phyloP scores from a whole-genome alignment of 2,888 invertebrate species.

The Halictus quadricinctus region DNA sequence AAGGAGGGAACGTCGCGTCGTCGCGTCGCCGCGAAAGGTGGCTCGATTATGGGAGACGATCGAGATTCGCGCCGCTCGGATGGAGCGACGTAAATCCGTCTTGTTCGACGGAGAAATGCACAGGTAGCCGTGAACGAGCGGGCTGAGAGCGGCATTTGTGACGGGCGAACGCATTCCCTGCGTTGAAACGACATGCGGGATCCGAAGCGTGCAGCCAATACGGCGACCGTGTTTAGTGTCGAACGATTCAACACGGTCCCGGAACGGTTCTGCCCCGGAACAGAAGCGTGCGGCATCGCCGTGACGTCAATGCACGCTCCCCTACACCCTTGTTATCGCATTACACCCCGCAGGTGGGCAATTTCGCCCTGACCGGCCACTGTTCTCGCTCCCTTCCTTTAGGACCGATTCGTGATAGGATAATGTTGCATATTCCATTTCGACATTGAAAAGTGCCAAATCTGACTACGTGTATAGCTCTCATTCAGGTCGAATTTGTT shows the following conservation, averaged over 20 bases:
- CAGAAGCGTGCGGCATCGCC: slow-evolving; percentile 46
- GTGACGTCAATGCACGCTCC: slow-evolving; percentile 69
- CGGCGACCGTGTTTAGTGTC: slow-evolving; percentile 37
- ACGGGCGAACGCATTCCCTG: slow-evolving; percentile 38
- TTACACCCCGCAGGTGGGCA: slow-evolving; percentile 64
- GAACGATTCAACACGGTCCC: slow-evolving; percentile 54
- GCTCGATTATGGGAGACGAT: slow-evolving; percentile 14
- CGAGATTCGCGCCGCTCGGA: slow-evolving; percentile 3
- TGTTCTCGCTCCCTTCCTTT: not conserved
- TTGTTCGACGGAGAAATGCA: slow-evolving; percentile 22
- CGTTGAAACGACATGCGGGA: slow-evolving; percentile 37
- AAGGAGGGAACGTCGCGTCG: not conserved
- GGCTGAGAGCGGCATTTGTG: slow-evolving; percentile 24
- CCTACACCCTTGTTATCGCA: slow-evolving; percentile 69
- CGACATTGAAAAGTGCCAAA: not conserved
- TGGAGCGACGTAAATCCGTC: slow-evolving; percentile 27
- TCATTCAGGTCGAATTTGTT: not conserved
- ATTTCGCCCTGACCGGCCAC: slow-evolving; percentile 57
- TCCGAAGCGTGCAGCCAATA: slow-evolving; percentile 54
- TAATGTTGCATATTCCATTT: slow-evolving; percentile 6
- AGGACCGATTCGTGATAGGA: not conserved
- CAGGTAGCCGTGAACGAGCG: slow-evolving; percentile 28
- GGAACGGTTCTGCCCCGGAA: slow-evolving; percentile 28
- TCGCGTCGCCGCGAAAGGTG: not conserved
- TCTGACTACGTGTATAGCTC: not conserved